Percentiles rank a stretch among this genome's conserved stretches.
Evolutionary conservation across 2,888 invertebrate genomes (phyloP).

Genomic region (Strigamia maritima): DNA sequence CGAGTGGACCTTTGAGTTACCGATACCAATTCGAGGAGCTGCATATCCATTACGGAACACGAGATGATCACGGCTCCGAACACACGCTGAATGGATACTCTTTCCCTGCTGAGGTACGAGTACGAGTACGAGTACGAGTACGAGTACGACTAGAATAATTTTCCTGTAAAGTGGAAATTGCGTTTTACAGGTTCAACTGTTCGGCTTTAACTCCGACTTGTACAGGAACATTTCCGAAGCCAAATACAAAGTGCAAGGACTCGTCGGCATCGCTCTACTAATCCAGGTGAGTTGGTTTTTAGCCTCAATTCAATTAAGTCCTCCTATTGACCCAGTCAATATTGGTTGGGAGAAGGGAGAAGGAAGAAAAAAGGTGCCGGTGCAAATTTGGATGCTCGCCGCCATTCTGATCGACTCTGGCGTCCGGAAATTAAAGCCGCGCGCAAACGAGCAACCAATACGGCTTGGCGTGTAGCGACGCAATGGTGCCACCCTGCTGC

Average conservation of each 20-base stretch:
- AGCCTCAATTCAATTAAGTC: conserved; percentile 16
- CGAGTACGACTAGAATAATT: too few relatives aligned
- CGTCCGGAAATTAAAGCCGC: conserved; percentile 7
- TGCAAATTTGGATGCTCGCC: neutral
- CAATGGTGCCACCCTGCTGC: neutral
- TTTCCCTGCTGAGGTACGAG: conserved; percentile 97
- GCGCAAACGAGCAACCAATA: neutral
- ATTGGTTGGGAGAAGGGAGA: too few relatives aligned
- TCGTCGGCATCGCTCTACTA: conserved; percentile 89
- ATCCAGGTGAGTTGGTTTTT: conserved; percentile 72
- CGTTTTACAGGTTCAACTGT: conserved; percentile 96
- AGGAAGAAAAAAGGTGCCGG: too few relatives aligned
- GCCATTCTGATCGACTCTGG: neutral
- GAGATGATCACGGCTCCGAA: conserved; percentile 90
- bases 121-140: too few relatives aligned
- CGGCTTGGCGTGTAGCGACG: neutral
- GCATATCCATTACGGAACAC: conserved; percentile 83
- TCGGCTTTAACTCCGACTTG: conserved; percentile 96
- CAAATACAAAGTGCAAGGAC: conserved; percentile 86
- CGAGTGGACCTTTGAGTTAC: conserved; percentile 93
- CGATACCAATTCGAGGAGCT: conserved; percentile 93
- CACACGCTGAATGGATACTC: conserved; percentile 93
- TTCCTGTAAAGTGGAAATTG: too few relatives aligned
- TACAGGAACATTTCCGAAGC: conserved; percentile 96
- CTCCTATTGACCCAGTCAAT: neutral